These are phyloP conservation scores for Anastrepha ludens DNA, from an alignment of 1,140 invertebrate genomes.

Conservation along the genomic window DNA sequence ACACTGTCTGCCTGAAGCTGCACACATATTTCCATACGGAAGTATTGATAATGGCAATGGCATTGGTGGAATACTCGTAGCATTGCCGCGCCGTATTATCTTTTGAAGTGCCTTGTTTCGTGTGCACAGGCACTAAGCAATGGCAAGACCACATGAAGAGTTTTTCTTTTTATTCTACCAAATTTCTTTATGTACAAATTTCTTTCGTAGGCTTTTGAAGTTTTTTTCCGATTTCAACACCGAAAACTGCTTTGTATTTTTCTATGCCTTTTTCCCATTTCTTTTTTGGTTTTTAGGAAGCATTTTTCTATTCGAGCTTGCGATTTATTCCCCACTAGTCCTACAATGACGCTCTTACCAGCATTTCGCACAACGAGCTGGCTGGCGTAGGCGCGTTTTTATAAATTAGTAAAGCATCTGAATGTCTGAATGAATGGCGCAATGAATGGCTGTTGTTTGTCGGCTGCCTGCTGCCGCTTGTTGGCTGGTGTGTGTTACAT, in stretches of 20 bases:
- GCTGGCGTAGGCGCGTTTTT: conserved; percentile 36
- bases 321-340: neutral
- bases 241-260: neutral
- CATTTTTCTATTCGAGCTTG: neutral
- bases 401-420: conserved; percentile 39
- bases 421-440: conserved; percentile 30
- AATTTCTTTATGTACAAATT: neutral
- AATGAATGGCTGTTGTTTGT: neutral
- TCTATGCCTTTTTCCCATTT: neutral
- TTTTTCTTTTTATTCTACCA: neutral
- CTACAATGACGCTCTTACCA: neutral
- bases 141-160: neutral
- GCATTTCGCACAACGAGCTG: neutral
- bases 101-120: neutral
- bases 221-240: neutral
- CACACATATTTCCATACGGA: neutral
- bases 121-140: neutral
- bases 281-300: neutral
- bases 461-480: neutral
- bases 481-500: neutral
- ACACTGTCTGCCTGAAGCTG: neutral
- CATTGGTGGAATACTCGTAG: conserved; percentile 6
- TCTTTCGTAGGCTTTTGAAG: neutral
- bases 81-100: neutral
- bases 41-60: conserved; percentile 31